A percentile compares a stretch with the other conserved stretches of the same genome.
Conservation (phyloP, 2,113 vertebrate genomes). For the Peromyscus polionotus region DNA sequence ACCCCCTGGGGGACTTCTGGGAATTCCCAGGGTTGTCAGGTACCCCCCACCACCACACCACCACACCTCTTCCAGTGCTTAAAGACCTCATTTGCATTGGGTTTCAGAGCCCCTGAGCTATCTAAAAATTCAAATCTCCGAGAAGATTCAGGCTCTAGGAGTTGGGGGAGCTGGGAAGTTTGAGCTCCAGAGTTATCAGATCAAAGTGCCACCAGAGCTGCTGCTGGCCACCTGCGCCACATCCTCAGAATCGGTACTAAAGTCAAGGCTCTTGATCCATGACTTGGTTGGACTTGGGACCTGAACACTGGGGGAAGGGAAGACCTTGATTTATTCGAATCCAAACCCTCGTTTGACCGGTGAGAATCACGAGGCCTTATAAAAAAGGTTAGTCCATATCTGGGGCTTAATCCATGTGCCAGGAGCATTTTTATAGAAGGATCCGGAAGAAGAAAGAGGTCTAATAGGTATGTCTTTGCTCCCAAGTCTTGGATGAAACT, state of each 20-base stretch:
- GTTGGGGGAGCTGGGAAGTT: background rate
- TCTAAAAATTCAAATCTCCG: constrained; percentile 36
- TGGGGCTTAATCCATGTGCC: background rate
- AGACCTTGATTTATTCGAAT: background rate
- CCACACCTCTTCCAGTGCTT: background rate
- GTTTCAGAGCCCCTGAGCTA: background rate
- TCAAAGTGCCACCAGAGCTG: constrained; percentile 1
- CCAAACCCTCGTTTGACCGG: background rate
- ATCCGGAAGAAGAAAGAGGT: background rate
- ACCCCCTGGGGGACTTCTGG: constrained; percentile 43
- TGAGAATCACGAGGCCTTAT: background rate
- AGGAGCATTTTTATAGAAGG: background rate
- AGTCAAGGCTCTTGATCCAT: background rate
- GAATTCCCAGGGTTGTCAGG: constrained; percentile 39
- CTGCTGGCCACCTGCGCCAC: background rate
- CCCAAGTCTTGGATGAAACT: background rate
- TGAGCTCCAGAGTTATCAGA: background rate
- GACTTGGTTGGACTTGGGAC: background rate
- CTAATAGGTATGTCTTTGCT: background rate
- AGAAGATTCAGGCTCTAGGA: background rate
- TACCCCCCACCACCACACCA: background rate
- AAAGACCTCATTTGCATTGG: constrained; percentile 64
- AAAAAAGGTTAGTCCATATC: background rate
- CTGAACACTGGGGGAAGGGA: too few relatives aligned
- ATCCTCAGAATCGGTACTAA: background rate